Base-by-base conservation (phyloP, 2,888 invertebrate species). In the Cataglyphis albicans region DNA sequence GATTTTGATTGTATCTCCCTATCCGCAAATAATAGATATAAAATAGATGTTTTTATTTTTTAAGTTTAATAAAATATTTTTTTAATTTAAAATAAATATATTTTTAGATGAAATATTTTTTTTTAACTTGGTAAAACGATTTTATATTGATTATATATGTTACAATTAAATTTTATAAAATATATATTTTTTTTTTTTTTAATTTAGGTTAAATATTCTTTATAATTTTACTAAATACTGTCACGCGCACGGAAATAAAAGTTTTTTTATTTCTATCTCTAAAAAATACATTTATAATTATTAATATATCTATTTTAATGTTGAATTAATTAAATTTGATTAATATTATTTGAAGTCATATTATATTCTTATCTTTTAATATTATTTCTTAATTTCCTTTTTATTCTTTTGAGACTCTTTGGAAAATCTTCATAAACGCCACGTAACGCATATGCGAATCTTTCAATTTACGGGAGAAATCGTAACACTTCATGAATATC, bases 401-500 rank as follows among this genome's bases (percentile, higher is more conserved):
- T 1, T 29, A 41, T 29, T 68, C 3, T 41, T 3, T 3, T 12
- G 41, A 41, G 41, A 41, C 3, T 44, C 21, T 78, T 67, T 32
- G 32, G 7, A 57, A 41, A 78, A 21, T 0, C 15, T 48, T 35
- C 2, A 10, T 21, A 59, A 59, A 12, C n/a, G n/a, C 41, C 68
- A 21, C n/a, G 38, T 65, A 65, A 65, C 44, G 59, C 12, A 61
- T 35, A 48, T 25, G 35, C 59, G 78, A 61, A 48, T 35, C 32
- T 63, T 57, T 29, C 52, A n/a, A 25, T 65, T 64, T 61, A 55
- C 59, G 25, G 61, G 18, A 75, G 65, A 41, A 48, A 48, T 64
- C 55, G 32, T 75, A 67, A 57, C 65, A 44, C 52, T 52, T 76
- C 25, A 38, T 25, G 76, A 25, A 21, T 61, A 76, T 82, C 52